phyloP scores from a whole-genome alignment of 2,888 invertebrate genomes.

The Notodonta dromedarius region DNA sequence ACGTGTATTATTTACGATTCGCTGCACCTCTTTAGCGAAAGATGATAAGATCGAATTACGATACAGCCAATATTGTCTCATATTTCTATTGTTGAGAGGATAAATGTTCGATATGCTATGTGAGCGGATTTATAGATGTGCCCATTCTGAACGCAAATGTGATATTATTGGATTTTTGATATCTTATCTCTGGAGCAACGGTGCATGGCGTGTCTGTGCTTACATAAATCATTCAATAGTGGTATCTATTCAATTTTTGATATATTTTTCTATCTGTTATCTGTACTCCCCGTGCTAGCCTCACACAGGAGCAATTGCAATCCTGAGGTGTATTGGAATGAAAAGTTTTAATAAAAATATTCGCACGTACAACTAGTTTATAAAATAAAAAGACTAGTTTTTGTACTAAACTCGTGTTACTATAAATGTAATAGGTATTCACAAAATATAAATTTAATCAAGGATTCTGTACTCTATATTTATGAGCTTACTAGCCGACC shows the following conservation, averaged over 20 bases:
- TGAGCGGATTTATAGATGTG: conserved; percentile 1
- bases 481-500: not conserved
- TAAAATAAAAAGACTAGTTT: no score
- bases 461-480: not conserved
- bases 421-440: no score
- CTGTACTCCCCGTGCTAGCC: no score
- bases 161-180: conserved; percentile 4
- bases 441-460: not conserved
- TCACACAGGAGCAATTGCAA: no score
- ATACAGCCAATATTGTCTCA: conserved; percentile 76
- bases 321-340: no score
- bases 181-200: not conserved
- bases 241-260: no score
- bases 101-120: conserved; percentile 51
- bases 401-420: no score
- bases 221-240: no score
- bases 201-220: not conserved
- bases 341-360: no score
- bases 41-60: conserved; percentile 74
- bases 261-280: no score
- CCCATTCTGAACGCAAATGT: conserved; percentile 9
- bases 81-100: conserved; percentile 69
- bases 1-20: conserved; percentile 77
- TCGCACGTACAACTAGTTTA: no score
- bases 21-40: conserved; percentile 72